Base-by-base conservation (phyloP, 30 jellyfish, hydroid and myxozoan species). In the Pelagia noctiluca region DNA sequence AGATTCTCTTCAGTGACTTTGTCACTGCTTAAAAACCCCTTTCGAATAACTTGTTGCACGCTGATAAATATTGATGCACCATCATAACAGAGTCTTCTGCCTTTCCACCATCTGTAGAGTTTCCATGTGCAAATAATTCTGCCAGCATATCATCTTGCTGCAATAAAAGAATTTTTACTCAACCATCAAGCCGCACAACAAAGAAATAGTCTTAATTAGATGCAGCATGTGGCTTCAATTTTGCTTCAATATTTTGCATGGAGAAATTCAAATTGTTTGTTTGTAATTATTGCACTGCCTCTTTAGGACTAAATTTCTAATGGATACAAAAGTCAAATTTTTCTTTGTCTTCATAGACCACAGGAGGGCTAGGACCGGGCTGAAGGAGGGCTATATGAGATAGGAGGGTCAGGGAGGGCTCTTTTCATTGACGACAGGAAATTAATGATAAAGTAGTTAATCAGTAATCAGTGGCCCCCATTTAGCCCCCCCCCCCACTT, bases 401-500 rank as follows among this genome's bases (percentile, higher is more conserved):
- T 16, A 42, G 57, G 57, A 42, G 57, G 57, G 57, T 42, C 16
- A 16, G 57, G 57, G 57, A 42, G 57, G 57, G 57, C 57, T 42
- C 57, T 42, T 42, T 42, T 42, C 57, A 5, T 42, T 42, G 16
- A 42, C 57, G 57, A 42, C 57, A 42, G 57, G 57, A 42, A 42
- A 42, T 42, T 42, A 42, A 42, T 42, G 8, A 42, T 42, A 42
- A 42, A 42, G 57, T 42, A 42, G 57, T 42, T 42, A 42, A 42
- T 42, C 57, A 42, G 57, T 42, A 42, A 42, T 16, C 57, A 5
- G 12, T 42, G 57, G 57, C 57, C 57, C 57, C 57, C 57, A 42
- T 8, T 42, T 42, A 42, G 57, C 57, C 57, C 57, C 72, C 34
- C 57, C 57, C 57, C 72, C 34, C 72, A 57, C 72, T 57, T 57